phyloP scores from a whole-genome alignment of 2,888 invertebrate genomes.

The Hirtodrosophila trivittata region DNA sequence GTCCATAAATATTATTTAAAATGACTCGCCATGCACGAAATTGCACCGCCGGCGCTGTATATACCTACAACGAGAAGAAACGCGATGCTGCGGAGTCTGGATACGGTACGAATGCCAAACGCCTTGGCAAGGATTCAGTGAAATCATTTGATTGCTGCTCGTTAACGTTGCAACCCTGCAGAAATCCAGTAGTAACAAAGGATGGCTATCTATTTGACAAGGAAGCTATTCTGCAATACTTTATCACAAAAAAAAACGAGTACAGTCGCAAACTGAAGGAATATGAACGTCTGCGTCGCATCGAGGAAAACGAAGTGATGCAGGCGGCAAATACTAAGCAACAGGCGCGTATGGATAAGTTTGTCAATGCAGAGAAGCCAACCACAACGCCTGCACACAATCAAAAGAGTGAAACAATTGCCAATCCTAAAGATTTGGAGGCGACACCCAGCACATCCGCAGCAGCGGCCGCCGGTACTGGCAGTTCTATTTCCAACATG shows the following conservation, averaged over 20 bases:
- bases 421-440: constrained; percentile 22
- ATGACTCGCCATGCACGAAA: constrained; percentile 99
- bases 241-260: constrained; percentile 96
- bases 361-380: constrained; percentile 91
- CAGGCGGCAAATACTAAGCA: constrained; percentile 85
- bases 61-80: constrained; percentile 98
- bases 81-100: constrained; percentile 97
- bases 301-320: constrained; percentile 88
- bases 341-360: constrained; percentile 89
- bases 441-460: constrained; percentile 51
- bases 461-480: constrained; percentile 28
- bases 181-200: constrained; percentile 94
- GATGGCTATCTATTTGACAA: constrained; percentile 98
- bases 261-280: constrained; percentile 94
- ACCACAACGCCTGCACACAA: constrained; percentile 63
- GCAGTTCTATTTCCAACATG: constrained; percentile 87
- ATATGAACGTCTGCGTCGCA: constrained; percentile 93
- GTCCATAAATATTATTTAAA: constrained; percentile 14
- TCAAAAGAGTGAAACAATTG: constrained; percentile 45
- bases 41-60: constrained; percentile 98
- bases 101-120: constrained; percentile 89
- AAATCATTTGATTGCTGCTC: constrained; percentile 99
- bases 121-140: constrained; percentile 89
- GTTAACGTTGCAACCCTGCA: constrained; percentile 97
- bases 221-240: constrained; percentile 97